Evolutionary conservation across 2,797 vertebrate species (phyloP).

Genomic region (Onychomys torridus): DNA sequence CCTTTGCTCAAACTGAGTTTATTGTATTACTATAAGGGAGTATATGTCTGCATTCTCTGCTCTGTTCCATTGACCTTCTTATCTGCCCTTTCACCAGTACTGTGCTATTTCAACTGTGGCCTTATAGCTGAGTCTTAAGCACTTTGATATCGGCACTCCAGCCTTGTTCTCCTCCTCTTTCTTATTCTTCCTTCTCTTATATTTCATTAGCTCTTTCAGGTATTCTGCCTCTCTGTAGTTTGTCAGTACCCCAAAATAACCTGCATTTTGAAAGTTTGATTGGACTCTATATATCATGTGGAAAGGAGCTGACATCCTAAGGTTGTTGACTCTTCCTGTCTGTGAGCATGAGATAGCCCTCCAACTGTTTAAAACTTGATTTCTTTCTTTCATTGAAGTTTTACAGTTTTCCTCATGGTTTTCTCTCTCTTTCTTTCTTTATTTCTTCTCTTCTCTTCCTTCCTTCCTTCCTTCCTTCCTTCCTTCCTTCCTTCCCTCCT

Average conservation of each 20-base stretch:
- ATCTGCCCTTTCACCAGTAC: background rate
- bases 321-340: background rate
- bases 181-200: background rate
- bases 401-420: background rate
- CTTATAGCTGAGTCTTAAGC: background rate
- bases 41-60: background rate
- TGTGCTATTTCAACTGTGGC: background rate
- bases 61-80: background rate
- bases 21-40: background rate
- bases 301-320: background rate
- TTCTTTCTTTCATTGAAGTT: background rate
- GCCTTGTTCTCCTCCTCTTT: too few relatives aligned
- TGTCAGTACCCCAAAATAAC: background rate
- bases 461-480: background rate
- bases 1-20: background rate
- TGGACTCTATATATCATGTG: background rate
- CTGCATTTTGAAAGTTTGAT: background rate
- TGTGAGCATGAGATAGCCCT: background rate
- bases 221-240: background rate
- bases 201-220: background rate
- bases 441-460: rapidly evolving
- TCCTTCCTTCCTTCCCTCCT: background rate
- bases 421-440: too few relatives aligned
- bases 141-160: background rate
- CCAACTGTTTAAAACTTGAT: background rate